Conservation (phyloP, 2,888 invertebrate species). For the Theodoxus fluviatilis region DNA sequence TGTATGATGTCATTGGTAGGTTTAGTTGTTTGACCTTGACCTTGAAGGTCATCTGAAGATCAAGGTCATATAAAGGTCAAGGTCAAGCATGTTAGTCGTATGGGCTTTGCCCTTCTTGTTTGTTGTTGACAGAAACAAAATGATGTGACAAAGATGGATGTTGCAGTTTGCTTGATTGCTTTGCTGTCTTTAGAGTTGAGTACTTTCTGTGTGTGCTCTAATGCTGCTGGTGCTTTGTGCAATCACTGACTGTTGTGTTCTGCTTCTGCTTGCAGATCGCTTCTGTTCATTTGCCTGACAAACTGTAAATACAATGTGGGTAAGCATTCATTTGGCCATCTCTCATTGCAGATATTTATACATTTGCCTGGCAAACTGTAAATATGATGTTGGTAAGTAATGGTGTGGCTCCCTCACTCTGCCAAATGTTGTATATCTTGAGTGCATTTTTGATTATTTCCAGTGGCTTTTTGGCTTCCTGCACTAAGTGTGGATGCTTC, state of each 20-base stretch:
- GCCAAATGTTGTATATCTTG: neutral
- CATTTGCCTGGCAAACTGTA: conserved; percentile 62
- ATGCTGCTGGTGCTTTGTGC: neutral
- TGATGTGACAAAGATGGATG: no score
- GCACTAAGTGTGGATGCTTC: no score
- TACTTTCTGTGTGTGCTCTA: neutral
- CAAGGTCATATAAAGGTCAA: no score
- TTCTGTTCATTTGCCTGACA: conserved; percentile 56
- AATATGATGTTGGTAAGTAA: conserved; percentile 64
- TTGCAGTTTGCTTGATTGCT: neutral
- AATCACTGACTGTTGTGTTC: neutral
- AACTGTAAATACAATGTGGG: conserved; percentile 66
- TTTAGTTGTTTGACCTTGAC: no score
- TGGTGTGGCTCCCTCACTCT: no score
- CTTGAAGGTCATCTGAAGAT: no score
- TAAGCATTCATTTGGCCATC: conserved; percentile 48
- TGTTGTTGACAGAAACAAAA: no score
- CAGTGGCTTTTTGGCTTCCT: no score
- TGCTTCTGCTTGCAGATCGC: conserved; percentile 49
- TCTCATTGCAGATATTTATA: conserved; percentile 55
- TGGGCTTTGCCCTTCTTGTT: no score
- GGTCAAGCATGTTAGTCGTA: no score
- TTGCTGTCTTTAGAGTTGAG: neutral
- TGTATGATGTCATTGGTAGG: no score
- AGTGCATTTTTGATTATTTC: neutral